Evolutionary conservation across 2,888 invertebrate genomes (phyloP).

Genomic region (Andricus quercusramuli): DNA sequence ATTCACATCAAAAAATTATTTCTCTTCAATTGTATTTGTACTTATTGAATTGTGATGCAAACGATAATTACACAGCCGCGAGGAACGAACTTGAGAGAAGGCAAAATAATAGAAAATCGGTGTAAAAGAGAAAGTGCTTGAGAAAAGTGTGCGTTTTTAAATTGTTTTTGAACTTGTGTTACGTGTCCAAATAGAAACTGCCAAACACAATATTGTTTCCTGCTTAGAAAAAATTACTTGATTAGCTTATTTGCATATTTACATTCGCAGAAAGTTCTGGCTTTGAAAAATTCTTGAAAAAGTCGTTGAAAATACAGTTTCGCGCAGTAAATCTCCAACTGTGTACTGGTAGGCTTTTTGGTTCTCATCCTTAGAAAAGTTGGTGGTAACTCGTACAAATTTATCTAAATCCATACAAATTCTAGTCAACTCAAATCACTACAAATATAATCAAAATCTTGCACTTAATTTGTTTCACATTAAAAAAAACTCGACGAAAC

Average conservation of each 20-base stretch:
- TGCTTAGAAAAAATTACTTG: not conserved
- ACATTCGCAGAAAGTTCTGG: not conserved
- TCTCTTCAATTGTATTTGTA: not conserved
- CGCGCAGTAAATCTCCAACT: not conserved
- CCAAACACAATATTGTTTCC: not conserved
- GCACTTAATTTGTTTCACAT: not conserved
- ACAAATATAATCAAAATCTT: not conserved
- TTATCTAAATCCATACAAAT: not conserved
- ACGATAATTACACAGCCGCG: not conserved
- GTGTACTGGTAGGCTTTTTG: not conserved
- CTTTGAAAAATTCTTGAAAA: not conserved
- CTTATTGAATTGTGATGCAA: not conserved
- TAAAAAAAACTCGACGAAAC: too few species aligned
- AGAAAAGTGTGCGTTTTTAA: not conserved
- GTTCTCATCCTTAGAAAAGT: not conserved
- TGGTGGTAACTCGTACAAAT: not conserved
- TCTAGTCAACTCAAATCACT: not conserved
- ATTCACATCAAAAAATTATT: not conserved
- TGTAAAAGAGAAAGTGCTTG: not conserved
- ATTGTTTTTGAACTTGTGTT: not conserved
- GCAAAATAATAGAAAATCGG: not conserved
- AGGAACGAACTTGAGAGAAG: not conserved
- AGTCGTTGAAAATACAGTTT: not conserved
- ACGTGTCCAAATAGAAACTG: constrained; percentile 1
- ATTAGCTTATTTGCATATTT: not conserved